Percentiles rank a stretch among this genome's conserved stretches.
Evolutionary conservation across 2,888 invertebrate species (phyloP).

Genomic region (Dicyrtoma fusca): DNA sequence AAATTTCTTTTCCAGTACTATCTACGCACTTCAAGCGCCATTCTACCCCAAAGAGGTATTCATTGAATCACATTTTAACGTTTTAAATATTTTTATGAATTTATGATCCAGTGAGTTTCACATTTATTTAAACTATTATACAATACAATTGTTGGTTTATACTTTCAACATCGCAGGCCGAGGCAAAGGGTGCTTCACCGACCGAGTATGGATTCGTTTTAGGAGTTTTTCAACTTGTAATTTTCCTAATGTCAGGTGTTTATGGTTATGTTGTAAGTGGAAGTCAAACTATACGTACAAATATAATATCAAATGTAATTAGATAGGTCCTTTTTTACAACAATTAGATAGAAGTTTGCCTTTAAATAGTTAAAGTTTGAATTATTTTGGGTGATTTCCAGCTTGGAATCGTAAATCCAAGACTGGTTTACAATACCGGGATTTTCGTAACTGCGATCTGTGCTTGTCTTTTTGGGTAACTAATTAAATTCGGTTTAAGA

Average conservation of each 20-base stretch:
- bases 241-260: conserved; percentile 78
- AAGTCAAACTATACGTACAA: too few relatives aligned
- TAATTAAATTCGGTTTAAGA: neutral
- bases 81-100: neutral
- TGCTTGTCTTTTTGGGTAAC: conserved; percentile 77
- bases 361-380: too few relatives aligned
- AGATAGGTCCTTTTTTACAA: too few relatives aligned
- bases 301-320: too few relatives aligned
- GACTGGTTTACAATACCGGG: conserved; percentile 77
- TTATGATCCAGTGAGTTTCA: too few relatives aligned
- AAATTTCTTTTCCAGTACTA: conserved; percentile 85
- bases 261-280: conserved; percentile 72
- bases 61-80: neutral
- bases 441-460: conserved; percentile 68
- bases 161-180: too few relatives aligned
- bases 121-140: neutral
- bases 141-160: too few relatives aligned
- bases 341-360: too few relatives aligned
- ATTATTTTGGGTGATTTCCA: too few relatives aligned
- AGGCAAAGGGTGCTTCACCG: conserved; percentile 76
- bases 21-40: conserved; percentile 79
- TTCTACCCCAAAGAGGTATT: conserved; percentile 83
- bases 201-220: conserved; percentile 85
- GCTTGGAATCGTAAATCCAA: conserved; percentile 71
- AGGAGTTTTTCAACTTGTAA: conserved; percentile 80